Evolutionary conservation across 2,113 vertebrate species (phyloP).

Genomic region (Peromyscus polionotus): DNA sequence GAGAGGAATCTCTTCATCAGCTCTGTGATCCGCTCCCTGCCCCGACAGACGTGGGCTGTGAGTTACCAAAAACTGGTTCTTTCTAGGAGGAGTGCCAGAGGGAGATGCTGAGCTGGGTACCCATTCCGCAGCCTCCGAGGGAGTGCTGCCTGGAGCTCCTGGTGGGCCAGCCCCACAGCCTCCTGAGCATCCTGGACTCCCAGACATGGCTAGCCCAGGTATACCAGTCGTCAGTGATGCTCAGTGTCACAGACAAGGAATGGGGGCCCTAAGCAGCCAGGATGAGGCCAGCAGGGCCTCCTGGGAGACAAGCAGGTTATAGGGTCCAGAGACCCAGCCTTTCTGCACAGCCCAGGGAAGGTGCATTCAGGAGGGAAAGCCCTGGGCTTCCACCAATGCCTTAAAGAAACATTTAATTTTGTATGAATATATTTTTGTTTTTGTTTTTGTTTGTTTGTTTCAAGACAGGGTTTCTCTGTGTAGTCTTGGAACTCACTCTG

Average conservation of each 20-base stretch:
- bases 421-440: background rate
- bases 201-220: constrained; percentile 95
- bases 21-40: background rate
- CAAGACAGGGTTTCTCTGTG: background rate
- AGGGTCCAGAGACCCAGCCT: background rate
- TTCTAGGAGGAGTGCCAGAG: constrained; percentile 92
- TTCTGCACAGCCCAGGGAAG: background rate
- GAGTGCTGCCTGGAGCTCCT: constrained; percentile 92
- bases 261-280: background rate
- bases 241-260: background rate
- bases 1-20: background rate
- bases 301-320: background rate
- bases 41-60: rapidly evolving
- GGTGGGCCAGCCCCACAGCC: constrained; percentile 90
- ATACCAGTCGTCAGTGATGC: background rate
- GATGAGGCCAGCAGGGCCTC: background rate
- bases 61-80: background rate
- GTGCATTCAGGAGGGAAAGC: background rate
- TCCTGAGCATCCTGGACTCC: constrained; percentile 93
- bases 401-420: background rate
- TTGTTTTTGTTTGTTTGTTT: background rate
- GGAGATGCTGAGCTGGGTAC: constrained; percentile 92
- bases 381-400: background rate
- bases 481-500: background rate
- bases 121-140: constrained; percentile 84